Evolutionary conservation across 2,797 vertebrate genomes (phyloP), one percentile per base, ranked within the genome.

Genomic region (Hydrophis major): DNA sequence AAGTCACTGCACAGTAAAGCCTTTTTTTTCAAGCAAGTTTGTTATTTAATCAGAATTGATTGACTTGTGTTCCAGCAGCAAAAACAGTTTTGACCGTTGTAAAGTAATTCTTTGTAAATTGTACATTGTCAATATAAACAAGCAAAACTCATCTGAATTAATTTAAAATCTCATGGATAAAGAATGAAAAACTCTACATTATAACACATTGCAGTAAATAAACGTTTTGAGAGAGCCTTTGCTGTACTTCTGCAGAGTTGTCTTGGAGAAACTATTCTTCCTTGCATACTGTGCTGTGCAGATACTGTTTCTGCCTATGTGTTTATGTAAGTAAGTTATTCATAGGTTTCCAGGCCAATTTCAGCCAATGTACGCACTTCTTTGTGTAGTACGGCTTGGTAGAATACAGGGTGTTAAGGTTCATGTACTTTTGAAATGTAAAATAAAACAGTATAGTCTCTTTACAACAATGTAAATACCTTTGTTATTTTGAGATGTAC

Each of bases 401-500:
- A 97, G 96, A 96, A 95, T 96, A 90, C 90, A 96, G 97, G 97
- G 95, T 97, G 94, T 97, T 96, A 93, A 27, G 78, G 50, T 42
- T 93, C 97, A 96, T 97, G 96, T 98, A 98, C 96, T 97, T 98
- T 98, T 98, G 96, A 96, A 95, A 96, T 99, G 98, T 98, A 98
- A 98, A 98, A 98, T 98, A 98, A 74, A 98, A 97, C 96, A 97
- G 97, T 97, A 97, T 97, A 96, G 94, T 97, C 97, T 98, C 98
- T 98, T 94, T 98, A 98, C 92, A 98, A 98, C 98, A 98, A 94
- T 98, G 97, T 98, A 98, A 98, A 98, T 98, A 98, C 98, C 98
- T 99, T 99, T 99, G 98, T 98, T 98, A 98, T 98, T 97, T 93
- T 97, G 98, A 98, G 98, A 98, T 98, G 97, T 98, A 98, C 98